Evolutionary conservation across 1,140 invertebrate species (phyloP).

Genomic region (Oreohelix idahoensis): DNA sequence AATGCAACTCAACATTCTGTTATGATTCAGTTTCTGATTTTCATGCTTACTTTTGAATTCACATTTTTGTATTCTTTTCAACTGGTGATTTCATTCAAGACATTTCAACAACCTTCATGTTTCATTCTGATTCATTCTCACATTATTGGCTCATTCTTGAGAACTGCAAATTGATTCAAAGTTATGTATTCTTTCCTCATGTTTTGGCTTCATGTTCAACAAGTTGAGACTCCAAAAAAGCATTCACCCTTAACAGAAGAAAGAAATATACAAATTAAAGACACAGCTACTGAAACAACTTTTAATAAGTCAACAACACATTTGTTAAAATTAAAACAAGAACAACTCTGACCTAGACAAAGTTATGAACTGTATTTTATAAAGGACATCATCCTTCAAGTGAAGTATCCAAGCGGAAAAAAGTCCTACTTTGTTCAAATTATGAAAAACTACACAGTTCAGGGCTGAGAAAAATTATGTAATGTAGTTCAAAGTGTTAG

Average conservation of each 20-base stretch:
- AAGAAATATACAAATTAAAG: neutral
- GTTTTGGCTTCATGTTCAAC: slow-evolving; percentile 11
- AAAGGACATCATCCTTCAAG: too few relatives aligned
- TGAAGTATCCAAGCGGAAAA: too few relatives aligned
- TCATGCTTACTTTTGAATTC: too few relatives aligned
- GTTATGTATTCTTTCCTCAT: slow-evolving; percentile 29
- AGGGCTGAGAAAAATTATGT: too few relatives aligned
- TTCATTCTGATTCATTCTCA: neutral
- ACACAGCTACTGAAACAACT: neutral
- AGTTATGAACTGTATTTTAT: neutral
- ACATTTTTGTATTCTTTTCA: too few relatives aligned
- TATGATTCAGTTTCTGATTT: too few relatives aligned
- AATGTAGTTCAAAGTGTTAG: too few relatives aligned
- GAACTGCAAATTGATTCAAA: slow-evolving; percentile 3
- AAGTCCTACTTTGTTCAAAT: too few relatives aligned
- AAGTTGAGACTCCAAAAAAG: neutral
- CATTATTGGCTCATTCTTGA: neutral
- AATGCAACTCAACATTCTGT: too few relatives aligned
- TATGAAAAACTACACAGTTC: too few relatives aligned
- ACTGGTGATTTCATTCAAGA: neutral
- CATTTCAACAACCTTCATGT: neutral
- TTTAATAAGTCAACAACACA: slow-evolving; percentile 17
- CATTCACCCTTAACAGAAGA: slow-evolving; percentile 32
- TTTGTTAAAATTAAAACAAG: neutral
- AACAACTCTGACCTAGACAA: neutral